Evolutionary conservation across 1,140 invertebrate species (phyloP).

Genomic region (Bactericera cockerelli): DNA sequence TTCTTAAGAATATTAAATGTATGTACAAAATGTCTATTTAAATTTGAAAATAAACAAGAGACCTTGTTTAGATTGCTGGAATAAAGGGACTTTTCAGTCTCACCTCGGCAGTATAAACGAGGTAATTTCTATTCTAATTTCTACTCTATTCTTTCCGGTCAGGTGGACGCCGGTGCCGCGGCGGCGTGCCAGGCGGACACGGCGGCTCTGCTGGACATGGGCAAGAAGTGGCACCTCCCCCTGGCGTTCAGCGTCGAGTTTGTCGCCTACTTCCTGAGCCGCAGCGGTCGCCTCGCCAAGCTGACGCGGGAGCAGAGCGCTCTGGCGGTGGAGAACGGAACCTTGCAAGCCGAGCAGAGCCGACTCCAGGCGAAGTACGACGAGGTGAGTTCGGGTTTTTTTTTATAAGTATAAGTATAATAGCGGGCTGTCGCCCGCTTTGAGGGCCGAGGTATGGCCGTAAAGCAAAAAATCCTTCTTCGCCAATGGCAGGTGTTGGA

Average conservation of each 20-base stretch:
- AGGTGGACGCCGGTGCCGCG: constrained; percentile 50
- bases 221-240: constrained; percentile 85
- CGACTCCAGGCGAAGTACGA: neutral
- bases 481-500: too few relatives aligned
- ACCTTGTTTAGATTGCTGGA: too few relatives aligned
- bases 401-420: neutral
- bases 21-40: too few relatives aligned
- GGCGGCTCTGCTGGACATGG: constrained; percentile 61
- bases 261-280: constrained; percentile 80
- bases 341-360: constrained; percentile 35
- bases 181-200: constrained; percentile 66
- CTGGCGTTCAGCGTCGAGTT: constrained; percentile 87
- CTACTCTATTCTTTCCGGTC: too few relatives aligned
- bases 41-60: too few relatives aligned
- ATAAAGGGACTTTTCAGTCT: too few relatives aligned
- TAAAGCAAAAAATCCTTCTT: too few relatives aligned
- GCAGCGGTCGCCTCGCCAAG: constrained; percentile 34
- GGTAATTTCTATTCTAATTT: too few relatives aligned
- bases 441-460: too few relatives aligned
- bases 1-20: too few relatives aligned
- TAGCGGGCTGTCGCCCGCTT: too few relatives aligned
- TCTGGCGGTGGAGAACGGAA: constrained; percentile 51
- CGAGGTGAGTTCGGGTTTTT: neutral
- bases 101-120: too few relatives aligned
- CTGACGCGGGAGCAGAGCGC: constrained; percentile 56